Conservation (phyloP, 2,888 invertebrate species). For the Pyrocoelia pectoralis region DNA sequence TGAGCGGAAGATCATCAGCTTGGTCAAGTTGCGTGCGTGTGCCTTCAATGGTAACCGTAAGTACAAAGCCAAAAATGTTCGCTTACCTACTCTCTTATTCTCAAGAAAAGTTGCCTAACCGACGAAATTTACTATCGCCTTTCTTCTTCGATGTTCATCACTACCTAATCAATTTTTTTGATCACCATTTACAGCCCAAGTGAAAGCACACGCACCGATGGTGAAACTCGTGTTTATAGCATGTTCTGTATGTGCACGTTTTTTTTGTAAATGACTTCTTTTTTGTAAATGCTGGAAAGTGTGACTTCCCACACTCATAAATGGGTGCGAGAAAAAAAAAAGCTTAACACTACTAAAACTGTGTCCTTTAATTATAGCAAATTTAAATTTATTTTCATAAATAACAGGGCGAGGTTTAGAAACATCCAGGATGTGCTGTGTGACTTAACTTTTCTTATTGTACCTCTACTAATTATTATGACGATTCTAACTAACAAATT, state of each 20-base stretch:
- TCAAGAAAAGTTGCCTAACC: no score
- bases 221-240: slow-evolving; percentile 37
- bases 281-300: slow-evolving; percentile 5
- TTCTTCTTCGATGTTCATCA: slow-evolving; percentile 7
- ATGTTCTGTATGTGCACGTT: slow-evolving; percentile 46
- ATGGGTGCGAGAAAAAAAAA: no score
- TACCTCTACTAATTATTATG: not conserved
- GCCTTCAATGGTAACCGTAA: slow-evolving; percentile 83
- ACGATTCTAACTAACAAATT: not conserved
- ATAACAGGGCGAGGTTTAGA: slow-evolving; percentile 16
- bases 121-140: not conserved
- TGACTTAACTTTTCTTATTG: not conserved
- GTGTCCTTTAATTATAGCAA: slow-evolving; percentile 1
- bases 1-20: slow-evolving; percentile 70
- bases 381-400: not conserved
- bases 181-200: slow-evolving; percentile 29
- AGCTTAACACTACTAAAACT: slow-evolving; percentile 8
- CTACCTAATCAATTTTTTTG: slow-evolving; percentile 2
- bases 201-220: slow-evolving; percentile 51
- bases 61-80: slow-evolving; percentile 54
- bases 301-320: not conserved
- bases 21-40: slow-evolving; percentile 82
- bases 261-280: slow-evolving; percentile 22
- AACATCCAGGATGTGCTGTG: slow-evolving; percentile 7
- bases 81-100: no score